phyloP scores from a whole-genome alignment of 1,140 invertebrate genomes.

The Panulirus ornatus region DNA sequence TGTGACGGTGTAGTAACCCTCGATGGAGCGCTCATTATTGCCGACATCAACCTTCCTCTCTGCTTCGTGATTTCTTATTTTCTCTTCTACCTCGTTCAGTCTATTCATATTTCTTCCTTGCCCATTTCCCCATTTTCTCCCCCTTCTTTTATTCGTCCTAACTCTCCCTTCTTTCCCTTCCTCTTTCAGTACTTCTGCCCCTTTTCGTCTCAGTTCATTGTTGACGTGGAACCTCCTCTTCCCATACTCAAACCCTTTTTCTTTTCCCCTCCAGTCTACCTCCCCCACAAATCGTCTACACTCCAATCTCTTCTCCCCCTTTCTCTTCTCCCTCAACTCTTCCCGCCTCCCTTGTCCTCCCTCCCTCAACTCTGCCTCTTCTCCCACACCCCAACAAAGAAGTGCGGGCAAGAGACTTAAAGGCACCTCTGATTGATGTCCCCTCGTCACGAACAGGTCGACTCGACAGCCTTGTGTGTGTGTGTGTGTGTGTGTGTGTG shows the following conservation, averaged over 20 bases:
- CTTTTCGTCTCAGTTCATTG: too few relatives aligned
- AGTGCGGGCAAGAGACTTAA: slow-evolving; percentile 16
- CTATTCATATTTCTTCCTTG: neutral
- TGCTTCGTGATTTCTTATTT: neutral
- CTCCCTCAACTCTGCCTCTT: neutral
- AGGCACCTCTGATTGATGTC: slow-evolving; percentile 31
- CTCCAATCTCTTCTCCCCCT: neutral
- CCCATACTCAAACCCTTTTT: too few relatives aligned
- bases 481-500: slow-evolving; percentile 22
- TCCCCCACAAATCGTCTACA: neutral
- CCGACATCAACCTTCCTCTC: too few relatives aligned
- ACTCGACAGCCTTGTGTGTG: neutral
- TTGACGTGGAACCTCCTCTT: too few relatives aligned
- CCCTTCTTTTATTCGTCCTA: neutral
- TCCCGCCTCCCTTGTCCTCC: neutral
- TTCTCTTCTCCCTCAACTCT: neutral
- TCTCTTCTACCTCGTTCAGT: neutral
- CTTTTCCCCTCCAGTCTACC: neutral
- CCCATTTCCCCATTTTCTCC: neutral
- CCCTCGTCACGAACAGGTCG: slow-evolving; percentile 6
- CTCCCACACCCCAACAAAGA: neutral
- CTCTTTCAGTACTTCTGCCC: too few relatives aligned
- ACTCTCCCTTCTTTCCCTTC: neutral
- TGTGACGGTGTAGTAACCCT: too few relatives aligned
- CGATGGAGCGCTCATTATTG: too few relatives aligned